Evolutionary conservation across 2,797 vertebrate genomes (phyloP).

Genomic region (Sebastiscus albofasciatus): DNA sequence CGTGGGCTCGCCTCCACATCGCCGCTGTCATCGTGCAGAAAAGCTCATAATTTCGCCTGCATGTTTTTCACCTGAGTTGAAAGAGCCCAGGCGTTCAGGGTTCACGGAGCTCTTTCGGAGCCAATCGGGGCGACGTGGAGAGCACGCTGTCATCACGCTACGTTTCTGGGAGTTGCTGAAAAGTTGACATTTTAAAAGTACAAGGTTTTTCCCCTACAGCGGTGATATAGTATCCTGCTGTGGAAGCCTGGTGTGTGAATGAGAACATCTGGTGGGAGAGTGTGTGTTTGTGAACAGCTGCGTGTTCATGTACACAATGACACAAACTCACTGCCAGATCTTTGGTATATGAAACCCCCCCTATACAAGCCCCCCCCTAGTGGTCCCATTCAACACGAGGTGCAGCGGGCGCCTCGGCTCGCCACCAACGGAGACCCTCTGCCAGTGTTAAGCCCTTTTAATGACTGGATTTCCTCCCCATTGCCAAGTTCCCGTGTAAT

Average conservation of each 20-base stretch:
- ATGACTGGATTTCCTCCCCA: slow-evolving; percentile 73
- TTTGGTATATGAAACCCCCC: slow-evolving; percentile 55
- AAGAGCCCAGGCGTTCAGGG: background rate
- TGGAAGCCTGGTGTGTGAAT: slow-evolving; percentile 60
- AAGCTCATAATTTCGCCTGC: slow-evolving; percentile 12
- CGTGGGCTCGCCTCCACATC: slow-evolving; percentile 32
- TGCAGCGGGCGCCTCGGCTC: slow-evolving; percentile 48
- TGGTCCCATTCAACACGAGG: slow-evolving; percentile 53
- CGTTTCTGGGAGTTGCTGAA: slow-evolving; percentile 43
- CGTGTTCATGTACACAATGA: slow-evolving; percentile 60
- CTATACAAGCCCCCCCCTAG: slow-evolving; percentile 19
- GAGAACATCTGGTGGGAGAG: slow-evolving; percentile 68
- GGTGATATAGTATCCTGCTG: slow-evolving; percentile 65
- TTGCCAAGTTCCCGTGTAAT: slow-evolving; percentile 83
- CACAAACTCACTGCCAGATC: slow-evolving; percentile 64
- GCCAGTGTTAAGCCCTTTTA: slow-evolving; percentile 78
- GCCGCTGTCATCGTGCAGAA: slow-evolving; percentile 20
- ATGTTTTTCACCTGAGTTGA: slow-evolving; percentile 17
- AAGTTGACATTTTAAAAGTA: slow-evolving; percentile 61
- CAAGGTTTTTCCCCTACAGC: slow-evolving; percentile 51
- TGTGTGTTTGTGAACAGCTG: slow-evolving; percentile 68
- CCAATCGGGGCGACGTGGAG: background rate
- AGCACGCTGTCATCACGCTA: slow-evolving; percentile 29
- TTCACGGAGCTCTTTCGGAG: slow-evolving; percentile 26
- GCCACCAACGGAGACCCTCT: slow-evolving; percentile 63